Percentiles rank a stretch among this genome's conserved stretches.
Evolutionary conservation across 2,113 vertebrate genomes (phyloP).

Genomic region (Meleagris gallopavo): DNA sequence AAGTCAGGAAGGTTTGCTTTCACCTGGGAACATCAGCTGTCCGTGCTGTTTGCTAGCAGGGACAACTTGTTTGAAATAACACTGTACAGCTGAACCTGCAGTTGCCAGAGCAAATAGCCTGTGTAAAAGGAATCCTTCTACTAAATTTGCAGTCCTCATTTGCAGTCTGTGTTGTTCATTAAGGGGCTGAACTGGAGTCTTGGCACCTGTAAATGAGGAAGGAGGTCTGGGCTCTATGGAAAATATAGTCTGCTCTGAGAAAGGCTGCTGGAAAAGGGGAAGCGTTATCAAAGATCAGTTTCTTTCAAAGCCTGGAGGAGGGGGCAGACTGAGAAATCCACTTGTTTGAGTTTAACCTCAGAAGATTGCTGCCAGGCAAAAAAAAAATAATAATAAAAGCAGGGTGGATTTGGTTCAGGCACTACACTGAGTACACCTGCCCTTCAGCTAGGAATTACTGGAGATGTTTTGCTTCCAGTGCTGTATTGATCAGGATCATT

Average conservation of each 20-base stretch:
- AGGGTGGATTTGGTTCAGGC: neutral
- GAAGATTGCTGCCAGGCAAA: neutral
- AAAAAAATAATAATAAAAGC: accelerated
- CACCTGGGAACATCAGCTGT: accelerated
- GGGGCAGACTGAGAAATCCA: neutral
- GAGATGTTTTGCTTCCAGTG: neutral
- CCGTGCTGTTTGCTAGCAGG: neutral
- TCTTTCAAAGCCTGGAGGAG: neutral
- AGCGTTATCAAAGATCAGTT: neutral
- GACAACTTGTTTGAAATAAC: neutral
- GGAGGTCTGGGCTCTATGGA: neutral
- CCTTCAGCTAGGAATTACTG: neutral
- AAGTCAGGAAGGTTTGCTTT: neutral
- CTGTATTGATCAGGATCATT: neutral
- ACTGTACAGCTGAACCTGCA: accelerated
- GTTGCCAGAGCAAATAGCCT: neutral
- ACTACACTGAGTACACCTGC: neutral
- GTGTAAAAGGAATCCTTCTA: neutral
- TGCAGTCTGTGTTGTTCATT: neutral
- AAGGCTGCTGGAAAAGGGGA: neutral
- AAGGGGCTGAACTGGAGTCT: neutral
- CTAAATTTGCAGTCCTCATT: neutral
- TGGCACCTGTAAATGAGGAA: neutral
- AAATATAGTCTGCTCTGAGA: neutral
- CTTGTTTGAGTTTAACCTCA: neutral